Evolutionary conservation across 2,113 vertebrate genomes (phyloP).

Genomic region (Catagonus wagneri): DNA sequence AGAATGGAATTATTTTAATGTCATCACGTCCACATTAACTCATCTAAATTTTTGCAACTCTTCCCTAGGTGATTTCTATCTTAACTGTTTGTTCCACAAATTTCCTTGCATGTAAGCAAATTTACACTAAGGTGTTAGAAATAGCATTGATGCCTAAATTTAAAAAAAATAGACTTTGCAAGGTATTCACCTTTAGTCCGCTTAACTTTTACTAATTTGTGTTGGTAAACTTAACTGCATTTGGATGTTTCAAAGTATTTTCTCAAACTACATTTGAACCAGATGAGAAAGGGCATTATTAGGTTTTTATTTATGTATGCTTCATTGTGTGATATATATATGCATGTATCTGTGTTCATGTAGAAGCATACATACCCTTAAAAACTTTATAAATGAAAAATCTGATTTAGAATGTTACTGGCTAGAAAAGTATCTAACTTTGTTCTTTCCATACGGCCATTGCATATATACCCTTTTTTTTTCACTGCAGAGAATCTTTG

Average conservation of each 20-base stretch:
- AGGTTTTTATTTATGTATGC: constrained; percentile 24
- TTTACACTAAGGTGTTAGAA: constrained; percentile 53
- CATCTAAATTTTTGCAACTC: constrained; percentile 50
- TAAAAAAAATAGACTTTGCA: background rate
- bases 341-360: background rate
- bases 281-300: constrained; percentile 23
- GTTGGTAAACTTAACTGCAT: constrained; percentile 46
- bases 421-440: constrained; percentile 1
- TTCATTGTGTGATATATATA: background rate
- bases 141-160: background rate
- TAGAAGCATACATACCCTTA: constrained; percentile 36
- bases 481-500: constrained; percentile 91
- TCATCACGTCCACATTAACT: background rate
- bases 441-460: background rate
- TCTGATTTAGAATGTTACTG: constrained; percentile 9
- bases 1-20: constrained; percentile 52
- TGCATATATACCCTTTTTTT: background rate
- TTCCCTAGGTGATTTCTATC: background rate
- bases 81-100: constrained; percentile 47
- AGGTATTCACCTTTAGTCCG: background rate
- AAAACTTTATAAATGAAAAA: background rate
- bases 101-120: constrained; percentile 43
- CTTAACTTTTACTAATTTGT: constrained; percentile 55
- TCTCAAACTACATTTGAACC: constrained; percentile 46
- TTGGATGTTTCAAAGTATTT: constrained; percentile 18